A percentile compares a stretch with the other conserved stretches of the same genome.
These are phyloP conservation scores for Nyctibius bracteatus DNA, from an alignment of 2,113 vertebrate species.

Conservation along the genomic window DNA sequence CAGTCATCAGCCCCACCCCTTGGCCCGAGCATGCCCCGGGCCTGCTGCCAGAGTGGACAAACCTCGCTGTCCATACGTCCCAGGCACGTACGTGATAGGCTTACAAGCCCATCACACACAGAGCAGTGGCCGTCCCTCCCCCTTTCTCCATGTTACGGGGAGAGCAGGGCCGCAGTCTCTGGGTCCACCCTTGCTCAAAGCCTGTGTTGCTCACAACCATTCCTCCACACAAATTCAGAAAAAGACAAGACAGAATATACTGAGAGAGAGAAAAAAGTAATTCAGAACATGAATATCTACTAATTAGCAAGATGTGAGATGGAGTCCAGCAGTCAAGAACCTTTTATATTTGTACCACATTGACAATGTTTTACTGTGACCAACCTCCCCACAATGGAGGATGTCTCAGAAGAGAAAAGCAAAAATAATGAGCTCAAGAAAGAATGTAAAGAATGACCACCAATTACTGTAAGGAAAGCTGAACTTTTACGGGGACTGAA, in stretches of 20 bases:
- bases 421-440: neutral
- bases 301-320: neutral
- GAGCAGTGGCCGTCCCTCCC: too few relatives aligned
- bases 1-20: too few relatives aligned
- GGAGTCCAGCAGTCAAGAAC: neutral
- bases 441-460: neutral
- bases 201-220: too few relatives aligned
- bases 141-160: too few relatives aligned
- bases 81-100: too few relatives aligned
- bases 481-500: neutral
- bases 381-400: fast-evolving
- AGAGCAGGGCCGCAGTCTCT: too few relatives aligned
- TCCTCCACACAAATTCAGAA: neutral
- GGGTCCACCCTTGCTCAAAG: too few relatives aligned
- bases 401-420: neutral
- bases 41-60: too few relatives aligned
- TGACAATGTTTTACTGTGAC: neutral
- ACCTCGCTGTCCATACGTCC: too few relatives aligned
- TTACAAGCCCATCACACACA: too few relatives aligned
- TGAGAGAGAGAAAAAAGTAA: neutral
- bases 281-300: neutral
- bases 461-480: neutral
- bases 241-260: neutral
- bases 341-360: neutral
- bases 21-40: too few relatives aligned